phyloP scores from a whole-genome alignment of 2,797 vertebrate species.

The Miichthys miiuy region DNA sequence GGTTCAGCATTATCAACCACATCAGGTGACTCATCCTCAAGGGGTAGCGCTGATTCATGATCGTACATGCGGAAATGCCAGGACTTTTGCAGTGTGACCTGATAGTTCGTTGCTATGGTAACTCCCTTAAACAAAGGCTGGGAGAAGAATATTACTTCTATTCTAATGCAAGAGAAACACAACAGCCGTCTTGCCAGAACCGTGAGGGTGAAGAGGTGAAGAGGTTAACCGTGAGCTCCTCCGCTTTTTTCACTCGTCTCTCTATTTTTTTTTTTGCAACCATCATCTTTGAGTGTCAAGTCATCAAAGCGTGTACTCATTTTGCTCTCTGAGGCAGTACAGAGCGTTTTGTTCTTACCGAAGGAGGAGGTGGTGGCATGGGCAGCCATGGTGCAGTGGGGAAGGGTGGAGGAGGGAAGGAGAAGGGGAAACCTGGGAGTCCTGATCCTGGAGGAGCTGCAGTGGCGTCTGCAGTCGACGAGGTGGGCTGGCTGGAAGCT shows the following conservation, averaged over 20 bases:
- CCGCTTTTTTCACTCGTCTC: background rate
- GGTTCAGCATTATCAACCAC: background rate
- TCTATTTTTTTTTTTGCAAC: background rate
- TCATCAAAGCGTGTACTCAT: background rate
- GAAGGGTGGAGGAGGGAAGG: conserved; percentile 89
- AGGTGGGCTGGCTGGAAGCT: conserved; percentile 76
- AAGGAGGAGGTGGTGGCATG: conserved; percentile 94
- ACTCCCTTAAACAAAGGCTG: conserved; percentile 7
- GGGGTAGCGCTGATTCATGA: too few relatives aligned
- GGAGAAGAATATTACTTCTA: background rate
- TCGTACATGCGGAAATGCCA: background rate
- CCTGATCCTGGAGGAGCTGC: conserved; percentile 76
- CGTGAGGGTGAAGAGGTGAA: too few relatives aligned
- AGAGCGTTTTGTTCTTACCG: conserved; percentile 78
- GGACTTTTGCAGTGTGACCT: background rate
- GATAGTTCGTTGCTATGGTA: conserved; percentile 1
- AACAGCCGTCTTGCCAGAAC: background rate
- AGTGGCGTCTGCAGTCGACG: conserved; percentile 69
- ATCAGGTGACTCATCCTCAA: background rate
- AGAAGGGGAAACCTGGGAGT: conserved; percentile 89
- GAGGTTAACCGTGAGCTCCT: background rate
- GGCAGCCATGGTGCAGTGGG: conserved; percentile 90
- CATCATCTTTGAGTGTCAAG: background rate
- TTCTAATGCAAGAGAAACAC: too few relatives aligned
- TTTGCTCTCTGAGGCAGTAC: background rate